Conservation (phyloP, 1,140 invertebrate genomes). For the Gryllus bimaculatus region DNA sequence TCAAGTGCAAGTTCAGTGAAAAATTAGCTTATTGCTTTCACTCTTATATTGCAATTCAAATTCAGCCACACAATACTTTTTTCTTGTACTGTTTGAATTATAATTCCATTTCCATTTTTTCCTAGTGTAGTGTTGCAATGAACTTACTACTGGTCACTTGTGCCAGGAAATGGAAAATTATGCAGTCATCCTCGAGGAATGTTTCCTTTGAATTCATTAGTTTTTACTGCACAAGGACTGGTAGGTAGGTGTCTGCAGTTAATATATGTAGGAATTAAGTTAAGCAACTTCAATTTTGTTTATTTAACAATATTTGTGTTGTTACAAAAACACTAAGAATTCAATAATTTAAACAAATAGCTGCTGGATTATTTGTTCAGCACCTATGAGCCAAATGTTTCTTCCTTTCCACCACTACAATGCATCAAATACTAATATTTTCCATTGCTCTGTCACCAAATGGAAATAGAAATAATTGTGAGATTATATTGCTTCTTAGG, state of each 20-base stretch:
- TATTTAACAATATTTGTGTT: not conserved
- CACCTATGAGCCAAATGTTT: not conserved
- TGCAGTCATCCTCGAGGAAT: not conserved
- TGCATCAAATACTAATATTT: not conserved
- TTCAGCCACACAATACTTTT: not conserved
- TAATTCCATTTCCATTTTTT: not conserved
- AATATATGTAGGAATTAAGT: not conserved
- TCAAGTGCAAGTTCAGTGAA: not conserved
- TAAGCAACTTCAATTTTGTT: not conserved
- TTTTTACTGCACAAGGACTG: not conserved
- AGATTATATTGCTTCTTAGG: not conserved
- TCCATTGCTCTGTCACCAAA: not conserved
- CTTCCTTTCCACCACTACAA: not conserved
- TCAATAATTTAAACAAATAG: not conserved
- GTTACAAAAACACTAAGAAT: conserved; percentile 5
- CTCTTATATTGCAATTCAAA: not conserved
- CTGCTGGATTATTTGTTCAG: not conserved
- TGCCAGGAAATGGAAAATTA: not conserved
- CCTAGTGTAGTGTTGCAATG: not conserved
- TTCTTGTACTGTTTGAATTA: not conserved
- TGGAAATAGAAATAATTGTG: not conserved
- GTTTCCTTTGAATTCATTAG: not conserved
- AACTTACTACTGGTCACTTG: not conserved
- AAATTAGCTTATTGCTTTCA: not conserved
- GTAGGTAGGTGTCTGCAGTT: not conserved